These are phyloP conservation scores for Embidobia sp. DNA, from an alignment of 2,888 invertebrate genomes.

Conservation along the genomic window DNA sequence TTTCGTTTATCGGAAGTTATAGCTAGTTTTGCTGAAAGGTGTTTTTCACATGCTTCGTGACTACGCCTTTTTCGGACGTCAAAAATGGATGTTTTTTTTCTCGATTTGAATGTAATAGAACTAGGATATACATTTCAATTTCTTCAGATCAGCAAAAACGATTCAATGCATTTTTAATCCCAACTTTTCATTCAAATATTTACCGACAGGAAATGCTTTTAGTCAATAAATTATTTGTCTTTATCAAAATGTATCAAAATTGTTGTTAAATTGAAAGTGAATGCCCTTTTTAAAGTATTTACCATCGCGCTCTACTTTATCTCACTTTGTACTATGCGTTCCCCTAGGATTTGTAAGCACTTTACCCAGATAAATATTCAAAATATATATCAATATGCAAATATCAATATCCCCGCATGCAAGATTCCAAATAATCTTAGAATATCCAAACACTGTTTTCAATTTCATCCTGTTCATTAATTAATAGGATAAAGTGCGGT, in stretches of 20 bases:
- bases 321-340: conserved; percentile 22
- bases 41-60: no score
- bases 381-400: conserved; percentile 35
- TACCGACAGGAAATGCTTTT: conserved; percentile 28
- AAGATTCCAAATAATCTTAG: neutral
- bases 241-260: conserved; percentile 45
- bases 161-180: conserved; percentile 4
- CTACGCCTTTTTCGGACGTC: no score
- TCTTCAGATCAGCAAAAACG: neutral
- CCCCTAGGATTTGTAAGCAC: conserved; percentile 45
- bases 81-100: neutral
- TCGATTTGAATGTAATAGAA: no score
- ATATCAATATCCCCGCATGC: conserved; percentile 9
- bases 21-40: no score
- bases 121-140: no score
- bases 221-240: conserved; percentile 51
- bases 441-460: no score
- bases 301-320: conserved; percentile 26
- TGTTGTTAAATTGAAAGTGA: conserved; percentile 52
- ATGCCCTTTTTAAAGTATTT: conserved; percentile 44
- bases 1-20: no score
- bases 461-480: no score
- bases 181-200: conserved; percentile 15
- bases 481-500: no score
- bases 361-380: conserved; percentile 46